These are phyloP conservation scores for Sminthurides bifidus DNA, from an alignment of 1,140 invertebrate species.

Conservation along the genomic window DNA sequence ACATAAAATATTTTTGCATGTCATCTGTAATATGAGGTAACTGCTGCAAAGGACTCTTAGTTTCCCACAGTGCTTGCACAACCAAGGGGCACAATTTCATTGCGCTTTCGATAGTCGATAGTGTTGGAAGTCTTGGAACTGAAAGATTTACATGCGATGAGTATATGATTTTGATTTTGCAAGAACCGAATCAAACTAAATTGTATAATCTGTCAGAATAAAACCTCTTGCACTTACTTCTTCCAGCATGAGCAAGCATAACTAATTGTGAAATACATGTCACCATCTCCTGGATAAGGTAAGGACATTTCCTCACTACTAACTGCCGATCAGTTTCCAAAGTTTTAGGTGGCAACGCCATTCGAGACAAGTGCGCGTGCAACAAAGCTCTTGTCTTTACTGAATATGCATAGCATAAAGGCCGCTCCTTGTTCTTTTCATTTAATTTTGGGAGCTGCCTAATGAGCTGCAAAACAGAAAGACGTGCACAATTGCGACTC, in stretches of 20 bases:
- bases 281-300: slow-evolving; percentile 96
- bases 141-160: slow-evolving; percentile 37
- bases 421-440: slow-evolving; percentile 91
- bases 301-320: slow-evolving; percentile 83
- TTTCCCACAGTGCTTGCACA: slow-evolving; percentile 91
- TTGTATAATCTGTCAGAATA: background rate
- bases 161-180: background rate
- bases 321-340: slow-evolving; percentile 76
- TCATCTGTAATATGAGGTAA: slow-evolving; percentile 91
- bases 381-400: slow-evolving; percentile 89
- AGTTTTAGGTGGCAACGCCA: slow-evolving; percentile 64
- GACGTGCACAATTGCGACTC: too few relatives aligned
- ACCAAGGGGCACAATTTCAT: slow-evolving; percentile 96
- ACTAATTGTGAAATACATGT: slow-evolving; percentile 88
- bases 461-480: slow-evolving; percentile 57
- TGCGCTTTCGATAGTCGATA: slow-evolving; percentile 93
- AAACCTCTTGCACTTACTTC: slow-evolving; percentile 49
- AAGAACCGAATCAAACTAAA: background rate
- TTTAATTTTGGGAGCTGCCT: slow-evolving; percentile 77
- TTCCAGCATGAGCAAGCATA: slow-evolving; percentile 74
- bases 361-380: slow-evolving; percentile 81
- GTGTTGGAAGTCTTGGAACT: slow-evolving; percentile 65
- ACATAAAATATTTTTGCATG: slow-evolving; percentile 78
- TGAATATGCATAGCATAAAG: slow-evolving; percentile 87
- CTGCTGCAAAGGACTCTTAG: slow-evolving; percentile 64